Evolutionary conservation across 2,888 invertebrate species (phyloP).

Genomic region (Tenthredo scrophulariae): DNA sequence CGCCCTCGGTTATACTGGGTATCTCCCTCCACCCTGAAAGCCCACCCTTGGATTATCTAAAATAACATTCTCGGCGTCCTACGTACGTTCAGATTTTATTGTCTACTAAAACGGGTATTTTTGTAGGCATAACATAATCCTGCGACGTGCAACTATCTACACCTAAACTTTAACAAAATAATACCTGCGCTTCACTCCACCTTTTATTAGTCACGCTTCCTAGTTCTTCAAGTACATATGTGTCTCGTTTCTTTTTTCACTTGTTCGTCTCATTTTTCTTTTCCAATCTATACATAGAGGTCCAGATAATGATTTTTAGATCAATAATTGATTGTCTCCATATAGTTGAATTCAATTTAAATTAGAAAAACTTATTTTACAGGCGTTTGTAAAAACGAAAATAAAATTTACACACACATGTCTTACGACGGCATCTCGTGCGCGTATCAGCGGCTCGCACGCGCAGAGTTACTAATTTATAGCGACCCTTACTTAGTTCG

Average conservation of each 20-base stretch:
- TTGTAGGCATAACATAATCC: conserved; percentile 49
- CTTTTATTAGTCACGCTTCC: neutral
- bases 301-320: neutral
- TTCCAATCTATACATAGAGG: neutral
- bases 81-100: conserved; percentile 57
- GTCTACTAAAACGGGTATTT: conserved; percentile 53
- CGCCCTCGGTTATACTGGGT: conserved; percentile 60
- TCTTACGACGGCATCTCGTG: neutral
- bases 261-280: neutral
- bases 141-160: neutral
- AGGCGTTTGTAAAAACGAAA: neutral
- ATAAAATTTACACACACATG: neutral
- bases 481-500: conserved; percentile 39
- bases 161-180: neutral
- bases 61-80: conserved; percentile 68
- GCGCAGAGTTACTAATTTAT: conserved; percentile 17
- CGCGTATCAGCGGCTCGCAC: conserved; percentile 19
- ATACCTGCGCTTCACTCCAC: conserved; percentile 4
- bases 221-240: neutral
- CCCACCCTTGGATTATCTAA: conserved; percentile 70
- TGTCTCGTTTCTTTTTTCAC: neutral
- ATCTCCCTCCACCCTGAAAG: conserved; percentile 60
- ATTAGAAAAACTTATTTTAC: neutral
- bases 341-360: neutral
- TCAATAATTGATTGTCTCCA: neutral